Base-by-base conservation (phyloP, 2,888 invertebrate species). In the Cistogaster globosa region DNA sequence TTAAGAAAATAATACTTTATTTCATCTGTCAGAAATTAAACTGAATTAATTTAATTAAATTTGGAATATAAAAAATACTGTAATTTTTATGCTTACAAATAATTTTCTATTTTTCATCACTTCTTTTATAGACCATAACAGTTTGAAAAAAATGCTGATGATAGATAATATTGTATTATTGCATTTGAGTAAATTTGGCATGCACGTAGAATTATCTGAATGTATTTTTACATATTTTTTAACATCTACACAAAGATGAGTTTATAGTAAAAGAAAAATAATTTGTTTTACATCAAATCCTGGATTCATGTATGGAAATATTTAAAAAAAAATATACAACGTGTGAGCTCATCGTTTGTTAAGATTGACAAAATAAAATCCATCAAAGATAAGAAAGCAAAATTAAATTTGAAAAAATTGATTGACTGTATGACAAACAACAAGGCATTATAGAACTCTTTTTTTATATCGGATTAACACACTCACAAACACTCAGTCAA, bases 341-440 rank as follows among this genome's bases (percentile, higher is more conserved):
- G 36, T 74, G 68, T 22, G 57, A 53, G 51, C 74, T 58, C 26
- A 45, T 74, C 75, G 42, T 20, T 48, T 71, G 68, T 16, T 22
- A 57, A 0, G 72, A 72, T 77, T 72, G 75, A 62, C 63, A 69
- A 68, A 48, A 18, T 62, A 18, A 67, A 67, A 58, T 51, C 20
- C 9, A 36, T 14, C 14, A 2, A 38, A n/a, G n/a, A n/a, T n/a
- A 36, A 65, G 9, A 78, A 65, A 57, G 55, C 42, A 38, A 18
- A n/a, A 20, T 18, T 38, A 57, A 53, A 42, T 57, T 74, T 20
- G 7, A 12, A 55, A 75, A 82, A 78, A 82, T 78, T 85, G 77
- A 85, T 82, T 81, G 85, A 85, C 78, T 85, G 84, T 63, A 78
- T 78, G 74, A 20, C 84, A 81, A 82, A 71, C 82, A 58, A 81